A percentile compares a stretch with the other conserved stretches of the same genome.
These are phyloP conservation scores for Neomorphus geoffroyi DNA, from an alignment of 2,797 vertebrate species.

Conservation along the genomic window DNA sequence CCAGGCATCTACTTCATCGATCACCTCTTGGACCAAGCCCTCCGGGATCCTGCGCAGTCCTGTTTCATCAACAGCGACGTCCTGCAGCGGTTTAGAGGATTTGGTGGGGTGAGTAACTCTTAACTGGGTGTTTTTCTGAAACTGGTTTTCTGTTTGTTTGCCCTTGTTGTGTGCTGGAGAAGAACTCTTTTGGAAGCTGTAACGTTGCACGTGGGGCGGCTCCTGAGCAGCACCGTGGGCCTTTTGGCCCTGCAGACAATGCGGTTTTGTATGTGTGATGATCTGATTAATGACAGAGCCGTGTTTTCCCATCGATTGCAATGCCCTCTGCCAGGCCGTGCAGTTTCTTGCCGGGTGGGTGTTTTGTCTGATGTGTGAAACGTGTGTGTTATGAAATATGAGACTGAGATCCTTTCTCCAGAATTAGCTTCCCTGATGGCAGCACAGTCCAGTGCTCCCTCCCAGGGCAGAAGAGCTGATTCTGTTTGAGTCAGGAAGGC, in stretches of 20 bases:
- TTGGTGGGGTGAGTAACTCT: conserved; percentile 88
- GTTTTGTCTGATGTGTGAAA: not conserved
- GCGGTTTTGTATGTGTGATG: not conserved
- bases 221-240: not conserved
- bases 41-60: conserved; percentile 79
- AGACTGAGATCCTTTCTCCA: not conserved
- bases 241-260: not conserved
- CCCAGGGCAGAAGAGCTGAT: not conserved
- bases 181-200: not conserved
- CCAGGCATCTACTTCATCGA: conserved; percentile 98
- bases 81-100: conserved; percentile 86
- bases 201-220: not conserved
- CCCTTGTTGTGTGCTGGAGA: fast-evolving
- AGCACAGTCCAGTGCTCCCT: not conserved
- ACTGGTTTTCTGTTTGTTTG: not conserved
- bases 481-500: not conserved
- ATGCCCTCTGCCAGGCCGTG: not conserved
- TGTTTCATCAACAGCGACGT: conserved; percentile 86
- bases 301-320: not conserved
- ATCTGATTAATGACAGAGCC: not conserved
- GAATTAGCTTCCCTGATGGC: not conserved
- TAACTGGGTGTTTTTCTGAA: fast-evolving
- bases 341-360: not conserved
- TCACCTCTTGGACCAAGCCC: conserved; percentile 89
- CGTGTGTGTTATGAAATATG: fast-evolving